These are phyloP conservation scores for Cariama cristata DNA, from an alignment of 2,113 vertebrate genomes.

Conservation along the genomic window DNA sequence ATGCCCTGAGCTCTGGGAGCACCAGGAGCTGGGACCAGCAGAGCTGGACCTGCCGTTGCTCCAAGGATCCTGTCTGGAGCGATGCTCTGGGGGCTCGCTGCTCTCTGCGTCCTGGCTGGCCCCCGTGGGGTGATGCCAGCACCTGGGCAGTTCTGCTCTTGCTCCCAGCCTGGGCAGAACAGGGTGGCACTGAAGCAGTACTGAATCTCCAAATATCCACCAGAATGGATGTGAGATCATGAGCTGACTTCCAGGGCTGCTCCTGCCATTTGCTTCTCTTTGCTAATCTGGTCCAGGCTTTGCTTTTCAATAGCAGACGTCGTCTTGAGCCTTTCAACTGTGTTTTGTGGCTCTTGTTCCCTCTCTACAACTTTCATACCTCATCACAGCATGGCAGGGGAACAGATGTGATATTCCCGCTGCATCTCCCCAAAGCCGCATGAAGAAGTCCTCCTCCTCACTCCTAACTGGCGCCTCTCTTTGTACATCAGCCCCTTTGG, in stretches of 20 bases:
- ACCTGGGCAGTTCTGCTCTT: neutral
- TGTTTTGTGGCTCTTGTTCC: neutral
- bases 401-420: neutral
- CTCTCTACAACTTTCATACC: neutral
- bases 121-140: accelerated
- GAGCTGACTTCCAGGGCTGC: neutral
- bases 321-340: neutral
- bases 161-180: neutral
- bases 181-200: neutral
- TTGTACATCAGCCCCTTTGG: neutral
- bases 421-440: neutral
- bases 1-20: neutral
- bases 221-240: accelerated
- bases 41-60: neutral
- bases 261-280: neutral
- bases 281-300: neutral
- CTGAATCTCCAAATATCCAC: neutral
- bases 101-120: neutral
- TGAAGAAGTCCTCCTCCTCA: neutral
- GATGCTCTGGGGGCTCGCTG: neutral
- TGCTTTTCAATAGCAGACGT: neutral
- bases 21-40: neutral
- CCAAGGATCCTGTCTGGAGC: neutral
- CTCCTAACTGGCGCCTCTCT: accelerated
- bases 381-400: neutral